Percentiles rank a stretch among this genome's conserved stretches.
These are phyloP conservation scores for Trinectes maculatus DNA, from an alignment of 2,113 vertebrate genomes.

Conservation along the genomic window DNA sequence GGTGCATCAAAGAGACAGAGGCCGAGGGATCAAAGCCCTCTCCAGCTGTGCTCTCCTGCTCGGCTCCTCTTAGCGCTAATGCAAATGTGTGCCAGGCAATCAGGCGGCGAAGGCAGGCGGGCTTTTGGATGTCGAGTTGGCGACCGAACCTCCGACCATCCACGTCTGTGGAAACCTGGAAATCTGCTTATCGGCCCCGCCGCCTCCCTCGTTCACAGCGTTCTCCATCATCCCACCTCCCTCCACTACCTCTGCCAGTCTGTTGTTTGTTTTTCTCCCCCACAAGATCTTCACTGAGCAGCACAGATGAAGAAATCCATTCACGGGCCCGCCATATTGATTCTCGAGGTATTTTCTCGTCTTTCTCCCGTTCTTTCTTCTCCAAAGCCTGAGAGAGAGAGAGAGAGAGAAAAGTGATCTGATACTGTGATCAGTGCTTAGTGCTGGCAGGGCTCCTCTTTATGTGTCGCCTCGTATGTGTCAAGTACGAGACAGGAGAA, in stretches of 20 bases:
- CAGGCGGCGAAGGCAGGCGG: slow-evolving; percentile 39
- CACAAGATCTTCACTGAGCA: slow-evolving; percentile 16
- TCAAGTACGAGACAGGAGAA: too few relatives aligned
- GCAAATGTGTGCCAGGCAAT: slow-evolving; percentile 66
- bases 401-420: slow-evolving; percentile 21
- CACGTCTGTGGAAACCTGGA: slow-evolving; percentile 46
- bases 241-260: slow-evolving; percentile 8
- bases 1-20: slow-evolving; percentile 70
- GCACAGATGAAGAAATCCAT: slow-evolving; percentile 59
- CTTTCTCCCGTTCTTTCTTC: slow-evolving; percentile 17
- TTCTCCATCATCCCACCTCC: slow-evolving; percentile 10
- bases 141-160: slow-evolving; percentile 53
- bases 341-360: slow-evolving; percentile 28
- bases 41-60: slow-evolving; percentile 51
- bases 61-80: slow-evolving; percentile 57
- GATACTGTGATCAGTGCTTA: slow-evolving; percentile 5
- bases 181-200: slow-evolving; percentile 33
- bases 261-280: slow-evolving; percentile 37
- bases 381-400: background rate
- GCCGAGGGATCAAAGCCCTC: slow-evolving; percentile 69
- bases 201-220: slow-evolving; percentile 21
- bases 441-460: background rate
- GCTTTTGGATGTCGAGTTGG: slow-evolving; percentile 38
- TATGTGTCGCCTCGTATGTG: too few relatives aligned
- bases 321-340: slow-evolving; percentile 42